Evolutionary conservation across 2,113 vertebrate genomes (phyloP).

Genomic region (Trichomycterus rosablanca): DNA sequence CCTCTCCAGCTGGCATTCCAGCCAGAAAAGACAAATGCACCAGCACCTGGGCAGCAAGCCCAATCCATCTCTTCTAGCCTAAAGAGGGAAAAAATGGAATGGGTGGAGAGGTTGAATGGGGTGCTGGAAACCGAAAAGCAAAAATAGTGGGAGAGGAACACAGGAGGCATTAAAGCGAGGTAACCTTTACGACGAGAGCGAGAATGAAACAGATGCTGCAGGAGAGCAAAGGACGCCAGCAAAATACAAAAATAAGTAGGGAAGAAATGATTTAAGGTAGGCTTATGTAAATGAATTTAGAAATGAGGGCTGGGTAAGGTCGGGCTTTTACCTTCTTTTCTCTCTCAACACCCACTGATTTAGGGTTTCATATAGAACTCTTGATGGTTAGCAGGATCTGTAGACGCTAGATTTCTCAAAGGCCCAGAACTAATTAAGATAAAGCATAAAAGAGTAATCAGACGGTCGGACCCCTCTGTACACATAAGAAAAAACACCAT

Average conservation of each 20-base stretch:
- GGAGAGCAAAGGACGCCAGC: neutral
- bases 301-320: no score
- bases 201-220: slow-evolving; percentile 6
- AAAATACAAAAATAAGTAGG: neutral
- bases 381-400: no score
- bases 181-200: neutral
- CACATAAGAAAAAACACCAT: no score
- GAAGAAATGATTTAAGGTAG: neutral
- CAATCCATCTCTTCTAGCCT: slow-evolving; percentile 39
- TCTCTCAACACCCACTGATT: no score
- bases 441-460: no score
- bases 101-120: slow-evolving; percentile 4
- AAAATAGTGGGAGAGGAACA: slow-evolving; percentile 8
- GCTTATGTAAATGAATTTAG: no score
- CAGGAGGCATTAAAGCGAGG: slow-evolving; percentile 6
- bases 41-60: slow-evolving; percentile 35
- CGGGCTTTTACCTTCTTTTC: no score
- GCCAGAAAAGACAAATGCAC: slow-evolving; percentile 40
- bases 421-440: no score
- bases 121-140: slow-evolving; percentile 9
- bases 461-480: no score
- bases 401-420: no score
- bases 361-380: no score
- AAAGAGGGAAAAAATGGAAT: slow-evolving; percentile 10
- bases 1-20: slow-evolving; percentile 37